Conservation (phyloP, 1,140 invertebrate genomes). For the Cryptotermes secundus region DNA sequence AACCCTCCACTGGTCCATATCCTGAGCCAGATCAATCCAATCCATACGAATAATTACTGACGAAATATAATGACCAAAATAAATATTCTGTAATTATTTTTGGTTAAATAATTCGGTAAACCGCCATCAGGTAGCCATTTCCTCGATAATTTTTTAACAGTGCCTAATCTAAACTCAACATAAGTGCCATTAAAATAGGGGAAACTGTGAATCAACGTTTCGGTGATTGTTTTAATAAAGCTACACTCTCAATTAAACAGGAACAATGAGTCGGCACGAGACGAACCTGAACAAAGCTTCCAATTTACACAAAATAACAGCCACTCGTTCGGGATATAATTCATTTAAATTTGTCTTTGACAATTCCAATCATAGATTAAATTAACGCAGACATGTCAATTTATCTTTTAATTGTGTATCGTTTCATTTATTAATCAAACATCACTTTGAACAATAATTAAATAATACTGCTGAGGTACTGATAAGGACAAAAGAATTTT, state of each 20-base stretch:
- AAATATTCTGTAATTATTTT: too few relatives aligned
- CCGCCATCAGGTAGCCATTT: too few relatives aligned
- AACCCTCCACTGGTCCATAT: too few relatives aligned
- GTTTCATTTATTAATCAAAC: neutral
- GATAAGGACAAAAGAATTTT: neutral
- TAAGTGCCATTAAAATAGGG: neutral
- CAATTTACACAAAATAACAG: neutral
- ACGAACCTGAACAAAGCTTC: neutral
- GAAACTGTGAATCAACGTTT: neutral
- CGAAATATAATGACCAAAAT: too few relatives aligned
- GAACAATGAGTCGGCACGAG: neutral
- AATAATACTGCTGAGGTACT: neutral
- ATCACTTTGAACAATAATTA: neutral
- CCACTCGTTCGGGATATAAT: neutral
- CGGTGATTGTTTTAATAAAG: neutral
- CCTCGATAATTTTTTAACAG: too few relatives aligned
- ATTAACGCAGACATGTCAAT: slow-evolving; percentile 3
- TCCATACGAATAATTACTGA: too few relatives aligned
- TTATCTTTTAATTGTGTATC: slow-evolving; percentile 11
- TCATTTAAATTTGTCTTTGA: slow-evolving; percentile 5
- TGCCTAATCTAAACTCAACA: too few relatives aligned
- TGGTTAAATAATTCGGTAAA: too few relatives aligned
- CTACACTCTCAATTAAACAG: neutral
- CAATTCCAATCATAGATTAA: neutral
- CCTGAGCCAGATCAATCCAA: too few relatives aligned